These are phyloP conservation scores for Genyomyrus donnyi DNA, from an alignment of 2,113 vertebrate genomes.

Conservation along the genomic window DNA sequence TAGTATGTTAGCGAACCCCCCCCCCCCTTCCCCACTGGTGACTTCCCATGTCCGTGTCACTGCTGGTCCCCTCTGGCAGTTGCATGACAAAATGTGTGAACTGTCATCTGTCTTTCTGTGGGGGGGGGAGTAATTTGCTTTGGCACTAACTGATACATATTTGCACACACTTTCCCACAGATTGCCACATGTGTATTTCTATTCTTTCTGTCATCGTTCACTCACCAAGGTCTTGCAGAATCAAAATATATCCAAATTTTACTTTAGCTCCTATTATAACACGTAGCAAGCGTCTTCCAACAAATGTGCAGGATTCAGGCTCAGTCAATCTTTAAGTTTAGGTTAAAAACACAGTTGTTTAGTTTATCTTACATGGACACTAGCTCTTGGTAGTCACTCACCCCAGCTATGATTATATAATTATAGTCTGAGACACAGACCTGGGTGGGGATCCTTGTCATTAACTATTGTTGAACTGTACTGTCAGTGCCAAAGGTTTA, in stretches of 20 bases:
- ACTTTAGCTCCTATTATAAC: too few relatives aligned
- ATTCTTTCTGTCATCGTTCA: too few relatives aligned
- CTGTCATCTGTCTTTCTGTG: neutral
- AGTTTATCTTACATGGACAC: neutral
- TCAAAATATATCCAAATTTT: too few relatives aligned
- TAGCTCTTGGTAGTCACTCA: neutral
- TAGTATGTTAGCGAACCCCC: neutral
- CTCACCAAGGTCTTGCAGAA: too few relatives aligned
- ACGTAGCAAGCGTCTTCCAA: too few relatives aligned
- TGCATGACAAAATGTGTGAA: neutral
- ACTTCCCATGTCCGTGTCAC: neutral
- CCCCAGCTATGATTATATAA: neutral
- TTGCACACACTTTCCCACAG: neutral
- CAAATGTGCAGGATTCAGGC: too few relatives aligned
- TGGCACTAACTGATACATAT: neutral
- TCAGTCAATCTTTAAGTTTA: too few relatives aligned
- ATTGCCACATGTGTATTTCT: too few relatives aligned
- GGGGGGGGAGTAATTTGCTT: neutral
- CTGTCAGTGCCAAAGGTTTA: neutral
- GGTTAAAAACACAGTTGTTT: neutral
- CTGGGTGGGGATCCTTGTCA: neutral
- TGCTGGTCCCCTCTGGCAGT: neutral
- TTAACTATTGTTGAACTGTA: neutral
- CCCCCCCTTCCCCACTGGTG: neutral
- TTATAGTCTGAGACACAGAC: neutral